phyloP scores from a whole-genome alignment of 2,113 vertebrate genomes.

The Uria lomvia region DNA sequence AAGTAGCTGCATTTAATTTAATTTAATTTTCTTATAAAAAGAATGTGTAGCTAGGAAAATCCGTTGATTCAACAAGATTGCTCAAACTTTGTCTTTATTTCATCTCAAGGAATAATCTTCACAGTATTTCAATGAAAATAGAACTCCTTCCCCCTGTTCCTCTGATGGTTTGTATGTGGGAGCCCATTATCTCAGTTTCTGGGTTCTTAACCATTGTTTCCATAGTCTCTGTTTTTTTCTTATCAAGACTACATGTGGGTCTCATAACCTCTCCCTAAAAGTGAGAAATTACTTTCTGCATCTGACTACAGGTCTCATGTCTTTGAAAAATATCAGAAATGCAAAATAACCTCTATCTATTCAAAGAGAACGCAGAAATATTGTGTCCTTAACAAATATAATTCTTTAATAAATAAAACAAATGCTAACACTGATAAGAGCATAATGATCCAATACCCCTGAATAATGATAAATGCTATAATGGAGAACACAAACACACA shows the following conservation, averaged over 20 bases:
- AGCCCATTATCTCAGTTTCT: not conserved
- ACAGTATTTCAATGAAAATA: not conserved
- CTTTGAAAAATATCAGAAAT: not conserved
- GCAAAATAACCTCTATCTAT: not conserved
- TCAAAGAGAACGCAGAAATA: not conserved
- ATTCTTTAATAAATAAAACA: not conserved
- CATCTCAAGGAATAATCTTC: not conserved
- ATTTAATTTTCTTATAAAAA: not conserved
- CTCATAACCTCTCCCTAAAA: not conserved
- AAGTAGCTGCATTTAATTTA: not conserved
- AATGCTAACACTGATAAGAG: not conserved
- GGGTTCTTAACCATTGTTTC: not conserved
- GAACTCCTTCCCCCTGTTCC: not conserved
- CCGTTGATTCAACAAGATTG: not conserved
- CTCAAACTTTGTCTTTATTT: not conserved
- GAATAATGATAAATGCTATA: not conserved
- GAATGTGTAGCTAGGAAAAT: not conserved
- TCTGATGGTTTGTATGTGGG: rapidly evolving
- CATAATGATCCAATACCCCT: not conserved
- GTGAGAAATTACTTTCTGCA: not conserved
- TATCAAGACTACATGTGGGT: not conserved
- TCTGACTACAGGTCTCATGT: not conserved
- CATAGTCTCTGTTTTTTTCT: not conserved
- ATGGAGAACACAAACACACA: not conserved
- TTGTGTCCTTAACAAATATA: not conserved